phyloP scores from a whole-genome alignment of 2,797 vertebrate species.

The Urosaurus nigricauda region DNA sequence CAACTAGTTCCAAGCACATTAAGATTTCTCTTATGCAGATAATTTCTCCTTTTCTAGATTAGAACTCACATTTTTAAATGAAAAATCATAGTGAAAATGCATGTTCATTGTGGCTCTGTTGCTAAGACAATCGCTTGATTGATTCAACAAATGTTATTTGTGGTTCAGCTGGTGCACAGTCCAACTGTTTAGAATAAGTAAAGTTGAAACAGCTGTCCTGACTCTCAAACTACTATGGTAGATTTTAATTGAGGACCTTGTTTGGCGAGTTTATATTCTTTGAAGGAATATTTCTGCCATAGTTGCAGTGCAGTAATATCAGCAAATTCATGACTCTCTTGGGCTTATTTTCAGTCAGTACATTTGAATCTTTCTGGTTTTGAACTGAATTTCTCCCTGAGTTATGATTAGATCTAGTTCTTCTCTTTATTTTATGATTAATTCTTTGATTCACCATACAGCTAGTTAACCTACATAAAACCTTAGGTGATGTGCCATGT shows the following conservation, averaged over 20 bases:
- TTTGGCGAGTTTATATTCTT: not conserved
- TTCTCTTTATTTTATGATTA: not conserved
- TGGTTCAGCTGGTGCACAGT: constrained; percentile 33
- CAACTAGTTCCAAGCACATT: not conserved
- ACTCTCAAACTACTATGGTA: not conserved
- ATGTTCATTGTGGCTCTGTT: not conserved
- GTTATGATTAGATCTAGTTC: not conserved
- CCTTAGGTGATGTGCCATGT: not conserved
- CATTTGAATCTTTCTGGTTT: not conserved
- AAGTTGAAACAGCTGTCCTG: constrained; percentile 41
- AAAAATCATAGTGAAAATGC: not conserved
- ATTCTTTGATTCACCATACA: not conserved
- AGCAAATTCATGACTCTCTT: not conserved
- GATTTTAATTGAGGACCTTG: not conserved
- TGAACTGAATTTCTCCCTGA: not conserved
- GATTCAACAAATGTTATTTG: constrained; percentile 1
- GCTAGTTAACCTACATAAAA: not conserved
- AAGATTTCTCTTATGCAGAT: accelerated
- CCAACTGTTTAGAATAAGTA: not conserved
- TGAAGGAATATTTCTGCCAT: not conserved
- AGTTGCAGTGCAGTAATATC: not conserved
- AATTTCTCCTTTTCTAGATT: not conserved
- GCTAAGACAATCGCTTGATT: constrained; percentile 14
- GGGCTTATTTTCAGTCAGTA: not conserved
- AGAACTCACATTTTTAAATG: not conserved